Evolutionary conservation across 2,888 invertebrate species (phyloP).

Genomic region (Ctenicera cuprea): DNA sequence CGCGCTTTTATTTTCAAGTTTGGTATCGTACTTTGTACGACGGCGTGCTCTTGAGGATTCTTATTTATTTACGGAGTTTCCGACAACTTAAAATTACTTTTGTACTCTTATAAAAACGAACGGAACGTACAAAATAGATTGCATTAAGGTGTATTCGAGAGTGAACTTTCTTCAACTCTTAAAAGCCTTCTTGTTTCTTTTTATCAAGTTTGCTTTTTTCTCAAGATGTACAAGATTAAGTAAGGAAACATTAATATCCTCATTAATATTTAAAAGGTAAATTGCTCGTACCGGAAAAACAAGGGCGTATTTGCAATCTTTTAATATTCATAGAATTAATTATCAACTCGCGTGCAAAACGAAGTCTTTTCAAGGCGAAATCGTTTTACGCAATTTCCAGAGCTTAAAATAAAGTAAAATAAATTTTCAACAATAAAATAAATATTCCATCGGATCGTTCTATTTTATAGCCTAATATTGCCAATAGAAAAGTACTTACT

Average conservation of each 20-base stretch:
- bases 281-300: slow-evolving; percentile 22
- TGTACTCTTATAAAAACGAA: slow-evolving; percentile 29
- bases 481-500: slow-evolving; percentile 74
- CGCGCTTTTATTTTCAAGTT: slow-evolving; percentile 17
- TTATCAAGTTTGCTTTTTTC: not conserved
- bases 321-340: slow-evolving; percentile 32
- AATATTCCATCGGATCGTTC: not conserved
- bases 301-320: not conserved
- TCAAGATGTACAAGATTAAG: not conserved
- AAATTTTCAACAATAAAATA: not conserved
- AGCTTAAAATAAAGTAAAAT: not conserved
- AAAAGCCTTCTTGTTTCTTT: not conserved
- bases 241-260: slow-evolving; percentile 2
- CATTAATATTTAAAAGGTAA: slow-evolving; percentile 25
- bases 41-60: slow-evolving; percentile 10
- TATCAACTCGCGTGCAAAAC: slow-evolving; percentile 9
- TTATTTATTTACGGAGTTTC: slow-evolving; percentile 28
- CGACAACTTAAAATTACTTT: slow-evolving; percentile 31
- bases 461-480: not conserved
- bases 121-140: slow-evolving; percentile 13
- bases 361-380: not conserved
- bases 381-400: not conserved
- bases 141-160: slow-evolving; percentile 1
- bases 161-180: not conserved
- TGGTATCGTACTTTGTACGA: slow-evolving; percentile 14